These are phyloP conservation scores for Chironomus riparius DNA, from an alignment of 2,888 invertebrate genomes.

Conservation along the genomic window DNA sequence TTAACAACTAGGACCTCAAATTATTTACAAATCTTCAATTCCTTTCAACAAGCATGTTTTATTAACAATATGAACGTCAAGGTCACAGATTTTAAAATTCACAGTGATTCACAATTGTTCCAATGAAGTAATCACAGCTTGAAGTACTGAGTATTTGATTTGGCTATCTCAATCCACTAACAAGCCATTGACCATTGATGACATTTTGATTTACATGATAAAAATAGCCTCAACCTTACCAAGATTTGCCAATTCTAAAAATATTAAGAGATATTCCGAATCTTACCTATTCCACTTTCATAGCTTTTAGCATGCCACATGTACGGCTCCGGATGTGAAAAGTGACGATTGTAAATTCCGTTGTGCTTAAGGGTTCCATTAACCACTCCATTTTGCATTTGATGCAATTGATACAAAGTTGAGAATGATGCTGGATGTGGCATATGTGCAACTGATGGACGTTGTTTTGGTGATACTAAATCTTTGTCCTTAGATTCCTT, in stretches of 20 bases:
- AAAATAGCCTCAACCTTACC: too few species aligned
- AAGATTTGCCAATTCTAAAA: neutral
- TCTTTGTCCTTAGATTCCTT: neutral
- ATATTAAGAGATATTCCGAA: neutral
- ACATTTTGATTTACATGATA: too few species aligned
- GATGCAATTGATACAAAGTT: slow-evolving; percentile 30
- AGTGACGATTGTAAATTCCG: slow-evolving; percentile 41
- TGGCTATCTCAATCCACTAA: too few species aligned
- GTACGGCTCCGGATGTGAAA: slow-evolving; percentile 42
- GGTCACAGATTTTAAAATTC: neutral
- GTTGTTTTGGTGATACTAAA: neutral
- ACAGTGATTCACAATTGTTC: neutral
- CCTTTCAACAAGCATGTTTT: neutral
- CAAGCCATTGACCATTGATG: too few species aligned
- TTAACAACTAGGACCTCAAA: too few species aligned
- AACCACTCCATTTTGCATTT: slow-evolving; percentile 16
- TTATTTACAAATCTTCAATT: too few species aligned
- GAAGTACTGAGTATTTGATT: too few species aligned
- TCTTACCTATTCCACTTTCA: slow-evolving; percentile 82
- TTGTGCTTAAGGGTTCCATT: slow-evolving; percentile 4
- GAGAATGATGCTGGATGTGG: slow-evolving; percentile 32
- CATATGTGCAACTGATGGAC: slow-evolving; percentile 7
- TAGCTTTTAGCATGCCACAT: slow-evolving; percentile 86
- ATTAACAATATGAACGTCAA: neutral
- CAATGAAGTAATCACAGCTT: neutral